These are phyloP conservation scores for Lycaena phlaeas DNA, from an alignment of 2,888 invertebrate genomes.

Conservation along the genomic window DNA sequence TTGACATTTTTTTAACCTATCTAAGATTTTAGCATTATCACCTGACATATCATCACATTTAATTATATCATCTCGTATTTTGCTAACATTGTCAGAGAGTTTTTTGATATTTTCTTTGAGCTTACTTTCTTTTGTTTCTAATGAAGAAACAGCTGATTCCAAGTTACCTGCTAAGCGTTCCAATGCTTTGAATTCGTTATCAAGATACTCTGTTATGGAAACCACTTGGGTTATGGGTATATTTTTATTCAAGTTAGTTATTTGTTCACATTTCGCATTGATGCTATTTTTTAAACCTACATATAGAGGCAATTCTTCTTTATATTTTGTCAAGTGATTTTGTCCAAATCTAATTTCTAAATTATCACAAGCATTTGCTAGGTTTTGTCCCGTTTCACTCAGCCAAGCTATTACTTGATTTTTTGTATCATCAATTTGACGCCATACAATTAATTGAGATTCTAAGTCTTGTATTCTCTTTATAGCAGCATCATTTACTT, in stretches of 20 bases:
- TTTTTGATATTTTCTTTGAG: constrained; percentile 81
- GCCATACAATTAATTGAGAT: constrained; percentile 93
- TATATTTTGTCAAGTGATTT: constrained; percentile 85
- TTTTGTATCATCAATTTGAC: constrained; percentile 90
- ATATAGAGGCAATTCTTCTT: constrained; percentile 87
- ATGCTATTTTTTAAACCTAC: constrained; percentile 84
- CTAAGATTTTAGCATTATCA: constrained; percentile 86
- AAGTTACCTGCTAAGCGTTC: constrained; percentile 81
- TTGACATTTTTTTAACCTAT: constrained; percentile 83
- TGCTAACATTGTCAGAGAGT: constrained; percentile 79
- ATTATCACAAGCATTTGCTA: constrained; percentile 83
- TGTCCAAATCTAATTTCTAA: constrained; percentile 88
- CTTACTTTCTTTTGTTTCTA: constrained; percentile 82
- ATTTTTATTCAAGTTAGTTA: constrained; percentile 82
- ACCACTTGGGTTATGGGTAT: constrained; percentile 79
- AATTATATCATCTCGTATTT: constrained; percentile 86
- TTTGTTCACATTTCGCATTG: constrained; percentile 83
- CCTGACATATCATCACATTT: constrained; percentile 93
- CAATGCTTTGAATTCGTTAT: constrained; percentile 84
- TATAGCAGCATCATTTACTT: constrained; percentile 79
- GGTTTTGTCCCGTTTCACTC: constrained; percentile 82
- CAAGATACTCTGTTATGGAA: constrained; percentile 77
- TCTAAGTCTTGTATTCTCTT: constrained; percentile 86
- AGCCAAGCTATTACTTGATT: constrained; percentile 89
- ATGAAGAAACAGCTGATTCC: constrained; percentile 79